Evolutionary conservation across 2,888 invertebrate genomes (phyloP).

Genomic region (Dryococelus australis): DNA sequence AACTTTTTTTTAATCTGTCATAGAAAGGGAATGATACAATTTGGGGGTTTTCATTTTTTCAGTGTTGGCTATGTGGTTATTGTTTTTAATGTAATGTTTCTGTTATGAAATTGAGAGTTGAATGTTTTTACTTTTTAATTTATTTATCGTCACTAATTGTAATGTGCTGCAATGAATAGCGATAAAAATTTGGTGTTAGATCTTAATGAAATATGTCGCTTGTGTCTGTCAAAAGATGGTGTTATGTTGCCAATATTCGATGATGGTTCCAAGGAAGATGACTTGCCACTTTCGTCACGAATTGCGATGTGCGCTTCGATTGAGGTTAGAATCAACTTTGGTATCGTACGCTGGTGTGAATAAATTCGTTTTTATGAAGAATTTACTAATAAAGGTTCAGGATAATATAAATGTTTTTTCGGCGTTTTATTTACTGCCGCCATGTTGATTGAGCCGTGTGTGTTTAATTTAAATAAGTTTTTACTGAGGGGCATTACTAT

Average conservation of each 20-base stretch:
- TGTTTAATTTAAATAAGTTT: too few species aligned
- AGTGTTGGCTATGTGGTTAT: not conserved
- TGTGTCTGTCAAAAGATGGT: constrained; percentile 35
- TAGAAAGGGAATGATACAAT: too few species aligned
- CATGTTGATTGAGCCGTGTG: too few species aligned
- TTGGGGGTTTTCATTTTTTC: not conserved
- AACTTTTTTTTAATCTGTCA: too few species aligned
- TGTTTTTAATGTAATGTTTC: not conserved
- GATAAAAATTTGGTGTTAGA: constrained; percentile 9
- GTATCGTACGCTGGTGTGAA: too few species aligned
- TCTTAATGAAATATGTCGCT: constrained; percentile 33
- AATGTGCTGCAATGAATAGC: constrained; percentile 7
- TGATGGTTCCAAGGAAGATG: constrained; percentile 16
- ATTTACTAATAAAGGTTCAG: too few species aligned
- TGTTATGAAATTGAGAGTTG: not conserved
- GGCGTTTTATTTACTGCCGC: too few species aligned
- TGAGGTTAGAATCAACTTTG: constrained; percentile 1
- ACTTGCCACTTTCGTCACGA: not conserved
- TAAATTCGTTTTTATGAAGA: too few species aligned
- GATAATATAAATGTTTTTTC: too few species aligned
- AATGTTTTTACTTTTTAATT: not conserved
- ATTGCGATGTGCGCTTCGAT: constrained; percentile 33
- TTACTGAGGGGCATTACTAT: too few species aligned
- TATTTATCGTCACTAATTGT: not conserved
- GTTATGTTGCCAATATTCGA: constrained; percentile 36